Percentiles rank a stretch among this genome's conserved stretches.
Evolutionary conservation across 2,797 vertebrate genomes (phyloP).

Genomic region (Chloroceryle inda): DNA sequence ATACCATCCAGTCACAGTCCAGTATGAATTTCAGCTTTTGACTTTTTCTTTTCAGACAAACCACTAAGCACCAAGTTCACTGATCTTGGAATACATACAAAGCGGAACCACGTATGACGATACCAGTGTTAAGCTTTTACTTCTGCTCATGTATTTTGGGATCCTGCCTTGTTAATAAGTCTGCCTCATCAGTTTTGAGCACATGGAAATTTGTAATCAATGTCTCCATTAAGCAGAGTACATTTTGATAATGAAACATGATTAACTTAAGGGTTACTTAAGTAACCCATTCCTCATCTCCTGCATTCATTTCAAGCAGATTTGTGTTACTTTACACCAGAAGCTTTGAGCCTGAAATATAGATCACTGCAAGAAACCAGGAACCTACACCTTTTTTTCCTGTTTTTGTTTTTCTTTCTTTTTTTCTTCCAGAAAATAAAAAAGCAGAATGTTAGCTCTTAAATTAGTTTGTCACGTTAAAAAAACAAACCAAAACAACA

Average conservation of each 20-base stretch:
- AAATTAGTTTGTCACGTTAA: slow-evolving; percentile 29
- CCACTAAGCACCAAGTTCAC: neutral
- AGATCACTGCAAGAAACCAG: neutral
- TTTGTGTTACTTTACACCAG: neutral
- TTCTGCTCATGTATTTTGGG: neutral
- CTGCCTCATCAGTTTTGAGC: neutral
- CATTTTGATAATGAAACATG: neutral
- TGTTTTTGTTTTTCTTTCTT: neutral
- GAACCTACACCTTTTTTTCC: neutral
- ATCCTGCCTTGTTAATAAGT: neutral
- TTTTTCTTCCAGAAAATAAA: neutral
- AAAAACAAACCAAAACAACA: neutral
- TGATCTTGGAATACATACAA: neutral
- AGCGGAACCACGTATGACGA: neutral
- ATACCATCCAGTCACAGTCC: neutral
- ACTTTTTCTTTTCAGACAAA: neutral
- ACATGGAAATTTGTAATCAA: neutral
- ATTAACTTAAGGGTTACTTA: neutral
- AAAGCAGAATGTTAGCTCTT: slow-evolving; percentile 35
- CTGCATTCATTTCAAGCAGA: neutral
- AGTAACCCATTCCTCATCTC: neutral
- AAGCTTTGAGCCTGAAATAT: neutral
- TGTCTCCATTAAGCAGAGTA: neutral
- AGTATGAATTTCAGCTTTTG: neutral
- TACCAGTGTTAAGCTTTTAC: neutral